Evolutionary conservation across 2,797 vertebrate species (phyloP), one percentile per base, ranked within the genome.

Genomic region (Lateolabrax maculatus): DNA sequence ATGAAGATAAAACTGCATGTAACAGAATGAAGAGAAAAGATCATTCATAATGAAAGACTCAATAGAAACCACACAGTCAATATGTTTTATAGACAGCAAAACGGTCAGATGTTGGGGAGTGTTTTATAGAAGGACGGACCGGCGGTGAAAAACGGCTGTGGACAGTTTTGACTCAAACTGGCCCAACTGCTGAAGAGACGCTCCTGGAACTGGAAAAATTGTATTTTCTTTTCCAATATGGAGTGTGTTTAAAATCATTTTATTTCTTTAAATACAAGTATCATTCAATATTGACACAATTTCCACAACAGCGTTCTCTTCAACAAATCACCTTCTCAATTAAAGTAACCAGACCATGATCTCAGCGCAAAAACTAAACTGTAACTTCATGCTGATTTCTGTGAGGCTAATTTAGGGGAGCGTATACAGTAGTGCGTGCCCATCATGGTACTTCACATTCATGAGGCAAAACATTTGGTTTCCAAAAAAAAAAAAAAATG

Each of bases 261-360:
- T 89, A 86, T 88, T 92, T 77, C 25, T 81, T 87, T 83, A 79
- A 86, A 88, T 84, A 80, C 86, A 85, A 25, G 55, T 41, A 79
- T 61, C 34, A 79, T 75, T 81, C 21, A 68, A 71, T 67, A 84
- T 13, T 16, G 16, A 77, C 66, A 79, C 61, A 79, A 53, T 43
- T 76, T 80, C 36, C 51, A 75, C 34, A 64, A 68, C n/a, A 56
- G 25, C 34, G 74, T 65, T 58, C 6, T 43, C 66, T 55, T 72
- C 49, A 66, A 55, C 21, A 62, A 19, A 53, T 72, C 64, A 71
- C 69, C 39, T 41, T 56, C 53, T 80, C 43, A 46, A 1, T 29
- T 23, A 55, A 63, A 10, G 9, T 25, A 29, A 34, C 9, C 36
- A 66, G 7, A 73, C 62, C 29, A 43, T 25, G 31, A 43, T 62